phyloP scores from a whole-genome alignment of 2,888 invertebrate species.

The Brenthis ino region DNA sequence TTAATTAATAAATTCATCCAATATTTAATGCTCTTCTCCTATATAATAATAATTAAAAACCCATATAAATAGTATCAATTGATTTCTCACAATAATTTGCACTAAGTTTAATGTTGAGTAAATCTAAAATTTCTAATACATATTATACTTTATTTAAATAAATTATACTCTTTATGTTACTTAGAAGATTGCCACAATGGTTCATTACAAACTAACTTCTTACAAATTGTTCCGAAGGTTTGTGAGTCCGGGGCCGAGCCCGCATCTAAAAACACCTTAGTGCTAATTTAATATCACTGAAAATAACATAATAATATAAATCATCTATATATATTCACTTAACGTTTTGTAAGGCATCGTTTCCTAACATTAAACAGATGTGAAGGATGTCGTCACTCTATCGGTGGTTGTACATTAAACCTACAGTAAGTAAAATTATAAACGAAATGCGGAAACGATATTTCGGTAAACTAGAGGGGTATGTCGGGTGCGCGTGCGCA shows the following conservation, averaged over 20 bases:
- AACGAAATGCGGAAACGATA: slow-evolving; percentile 59
- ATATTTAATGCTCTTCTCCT: slow-evolving; percentile 79
- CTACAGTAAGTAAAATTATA: slow-evolving; percentile 63
- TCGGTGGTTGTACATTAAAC: slow-evolving; percentile 77
- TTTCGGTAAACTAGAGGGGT: neutral
- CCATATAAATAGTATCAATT: slow-evolving; percentile 82
- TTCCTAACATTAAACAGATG: slow-evolving; percentile 79
- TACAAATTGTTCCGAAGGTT: slow-evolving; percentile 77
- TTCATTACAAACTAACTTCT: slow-evolving; percentile 81
- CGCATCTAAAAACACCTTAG: slow-evolving; percentile 61
- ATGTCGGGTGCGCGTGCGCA: slow-evolving; percentile 28
- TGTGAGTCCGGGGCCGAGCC: slow-evolving; percentile 65
- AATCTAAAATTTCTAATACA: slow-evolving; percentile 83
- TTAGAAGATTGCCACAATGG: slow-evolving; percentile 79
- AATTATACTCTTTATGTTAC: slow-evolving; percentile 80
- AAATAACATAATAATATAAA: slow-evolving; percentile 79
- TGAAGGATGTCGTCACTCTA: slow-evolving; percentile 67
- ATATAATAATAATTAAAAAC: slow-evolving; percentile 82
- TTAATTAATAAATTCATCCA: slow-evolving; percentile 83
- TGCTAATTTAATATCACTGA: slow-evolving; percentile 72
- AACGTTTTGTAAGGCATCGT: slow-evolving; percentile 78
- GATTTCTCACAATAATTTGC: slow-evolving; percentile 81
- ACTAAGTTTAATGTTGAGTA: slow-evolving; percentile 81
- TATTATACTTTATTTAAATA: slow-evolving; percentile 79
- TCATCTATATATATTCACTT: slow-evolving; percentile 78